Evolutionary conservation across 1,140 invertebrate genomes (phyloP).

Genomic region (Neotoxoptera formosana): DNA sequence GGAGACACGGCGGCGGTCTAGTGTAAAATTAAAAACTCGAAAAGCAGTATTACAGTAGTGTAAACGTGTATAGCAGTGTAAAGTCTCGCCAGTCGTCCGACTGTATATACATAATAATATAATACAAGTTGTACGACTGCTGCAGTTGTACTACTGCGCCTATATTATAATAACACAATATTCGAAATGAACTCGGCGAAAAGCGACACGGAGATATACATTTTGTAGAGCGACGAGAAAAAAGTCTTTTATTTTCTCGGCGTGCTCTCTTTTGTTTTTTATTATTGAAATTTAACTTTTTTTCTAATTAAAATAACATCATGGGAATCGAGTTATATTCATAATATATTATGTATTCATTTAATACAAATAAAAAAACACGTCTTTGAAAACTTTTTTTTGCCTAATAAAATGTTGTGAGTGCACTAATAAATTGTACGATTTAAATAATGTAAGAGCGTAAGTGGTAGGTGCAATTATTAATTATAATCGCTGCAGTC

Average conservation of each 20-base stretch:
- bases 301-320: slow-evolving; percentile 16
- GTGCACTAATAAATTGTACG: not conserved
- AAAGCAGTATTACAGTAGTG: no score
- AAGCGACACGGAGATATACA: not conserved
- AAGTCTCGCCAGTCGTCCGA: not conserved
- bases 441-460: not conserved
- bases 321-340: not conserved
- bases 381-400: not conserved
- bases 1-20: no score
- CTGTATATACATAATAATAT: not conserved
- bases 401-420: not conserved
- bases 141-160: not conserved
- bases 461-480: not conserved
- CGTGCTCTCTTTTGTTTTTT: not conserved
- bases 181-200: not conserved
- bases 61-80: no score
- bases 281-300: not conserved
- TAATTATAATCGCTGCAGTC: not conserved
- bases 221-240: not conserved
- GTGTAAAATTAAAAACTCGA: no score
- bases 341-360: not conserved
- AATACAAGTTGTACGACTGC: not conserved
- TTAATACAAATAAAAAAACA: not conserved
- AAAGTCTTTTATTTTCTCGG: not conserved
- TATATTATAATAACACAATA: not conserved